Evolutionary conservation across 2,113 vertebrate species (phyloP), one percentile per base, ranked within the genome.

Genomic region (Takifugu bimaculatus): DNA sequence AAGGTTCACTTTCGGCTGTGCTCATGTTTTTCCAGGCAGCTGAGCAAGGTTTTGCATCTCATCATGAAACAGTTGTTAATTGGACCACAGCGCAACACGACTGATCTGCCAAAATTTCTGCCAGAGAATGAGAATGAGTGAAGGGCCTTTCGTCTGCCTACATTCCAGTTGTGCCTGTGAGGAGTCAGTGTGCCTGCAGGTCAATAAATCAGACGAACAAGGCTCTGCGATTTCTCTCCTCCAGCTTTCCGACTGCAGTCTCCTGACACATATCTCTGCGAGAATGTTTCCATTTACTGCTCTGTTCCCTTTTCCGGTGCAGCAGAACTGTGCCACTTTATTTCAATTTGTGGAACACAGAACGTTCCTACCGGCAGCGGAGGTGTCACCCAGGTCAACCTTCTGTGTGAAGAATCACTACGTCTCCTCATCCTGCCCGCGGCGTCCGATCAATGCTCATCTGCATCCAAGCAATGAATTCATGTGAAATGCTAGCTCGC

Each of bases 361-460:
- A 62, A 48, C 2, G 5, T 56, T 63, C 58, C 54, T 15, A 60
- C 60, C 29, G 49, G 53, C 63, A 42, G 29, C 11, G 10, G 2
- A 27, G 44, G 11, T 45, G 3, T 44, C 13, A 9, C 20, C 20
- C 43, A 4, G 44, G 4, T 45, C 13, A 45, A 45, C 44, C 44
- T 45, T 13, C 35, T 10, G 35, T 39, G 7, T 39, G 35, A 39
- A 39, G 35, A 39, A 10, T 39, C 10, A 26, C 2, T 12, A 11
- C 14, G 47, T 60, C 59, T 77, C 50, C 63, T 56, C 45, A 50
- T 63, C 39, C 60, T 60, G 53, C 42, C 35, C 60, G 58, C 50
- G 69, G 77, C 62, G 63, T 58, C 54, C 77, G 78, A 82, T 91
- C 82, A 65, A 84, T 87, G 83, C 75, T 85, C 64, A 85, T 84